Evolutionary conservation across 1,140 invertebrate species (phyloP), one percentile per base, ranked within the genome.

Genomic region (Bombus terrestris): DNA sequence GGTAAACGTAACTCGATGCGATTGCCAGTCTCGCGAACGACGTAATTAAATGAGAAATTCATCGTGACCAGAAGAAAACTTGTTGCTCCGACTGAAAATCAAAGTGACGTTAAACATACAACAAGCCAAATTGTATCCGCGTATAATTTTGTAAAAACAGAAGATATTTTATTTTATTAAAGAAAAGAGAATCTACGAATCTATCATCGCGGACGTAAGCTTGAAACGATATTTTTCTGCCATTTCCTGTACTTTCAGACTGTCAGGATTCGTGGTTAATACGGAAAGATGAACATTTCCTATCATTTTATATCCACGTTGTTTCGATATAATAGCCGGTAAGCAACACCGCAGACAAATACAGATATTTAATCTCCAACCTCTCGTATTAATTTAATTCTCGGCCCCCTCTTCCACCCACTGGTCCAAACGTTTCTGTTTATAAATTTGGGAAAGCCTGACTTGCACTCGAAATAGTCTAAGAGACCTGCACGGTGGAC

Each of bases 381-480:
- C 86, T 72, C 80, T 78, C 76, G 74, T 90, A 94, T 94, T 94
- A 93, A 95, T 94, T 93, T 88, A 85, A 83, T 87, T 64, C 83
- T 66, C 62, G 75, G 78, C 75, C 6, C 85, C 71, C 43, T 69
- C 76, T 73, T 83, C 86, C 89, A 83, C 84, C 86, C 83, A 91
- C 88, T 92, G 37, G 35, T 22, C 87, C 71, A 66, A 84, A 87
- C 53, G 79, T 87, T 89, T 88, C 89, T 91, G 92, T 90, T 94
- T 94, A 94, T 94, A 94, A 94, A 94, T 94, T 95, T 94, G 92
- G 89, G 92, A 94, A 94, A 94, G 92, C 92, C 88, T 88, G 90
- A 92, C 87, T 90, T 86, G 89, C 82, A 93, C 93, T 94, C 86
- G 91, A 95, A 95, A 95, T 95, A 95, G 94, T 94, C 84, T 91